A percentile compares a stretch with the other conserved stretches of the same genome.
phyloP scores from a whole-genome alignment of 2,113 vertebrate species.

The Capra hircus region DNA sequence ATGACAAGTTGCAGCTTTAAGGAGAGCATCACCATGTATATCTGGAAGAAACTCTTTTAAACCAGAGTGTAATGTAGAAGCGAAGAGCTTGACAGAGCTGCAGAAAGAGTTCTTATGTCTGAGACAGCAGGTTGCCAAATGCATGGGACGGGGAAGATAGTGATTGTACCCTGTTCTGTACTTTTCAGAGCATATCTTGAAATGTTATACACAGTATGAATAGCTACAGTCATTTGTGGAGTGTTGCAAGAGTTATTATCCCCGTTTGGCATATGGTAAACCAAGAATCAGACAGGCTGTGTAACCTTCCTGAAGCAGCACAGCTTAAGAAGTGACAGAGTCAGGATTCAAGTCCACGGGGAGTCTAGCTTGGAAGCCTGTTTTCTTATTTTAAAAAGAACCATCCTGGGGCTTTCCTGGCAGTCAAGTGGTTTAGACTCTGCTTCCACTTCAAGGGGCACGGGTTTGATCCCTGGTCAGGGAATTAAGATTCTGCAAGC shows the following conservation, averaged over 20 bases:
- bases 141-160: background rate
- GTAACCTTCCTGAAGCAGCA: background rate
- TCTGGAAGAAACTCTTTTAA: background rate
- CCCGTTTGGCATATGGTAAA: background rate
- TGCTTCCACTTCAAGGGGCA: background rate
- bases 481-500: background rate
- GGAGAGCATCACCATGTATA: background rate
- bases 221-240: background rate
- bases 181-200: background rate
- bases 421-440: background rate
- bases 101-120: background rate
- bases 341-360: background rate
- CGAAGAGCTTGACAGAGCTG: background rate
- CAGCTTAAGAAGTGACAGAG: background rate
- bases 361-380: background rate
- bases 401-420: background rate
- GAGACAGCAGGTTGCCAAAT: background rate
- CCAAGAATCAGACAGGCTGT: background rate
- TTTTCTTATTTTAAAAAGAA: background rate
- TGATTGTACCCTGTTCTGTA: background rate
- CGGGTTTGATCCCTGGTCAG: background rate
- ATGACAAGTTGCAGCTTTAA: background rate
- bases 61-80: background rate
- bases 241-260: background rate
- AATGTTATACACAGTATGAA: background rate